A percentile compares a stretch with the other conserved stretches of the same genome.
phyloP scores from a whole-genome alignment of 2,888 invertebrate genomes.

The Lepidocyrtinus sp. region DNA sequence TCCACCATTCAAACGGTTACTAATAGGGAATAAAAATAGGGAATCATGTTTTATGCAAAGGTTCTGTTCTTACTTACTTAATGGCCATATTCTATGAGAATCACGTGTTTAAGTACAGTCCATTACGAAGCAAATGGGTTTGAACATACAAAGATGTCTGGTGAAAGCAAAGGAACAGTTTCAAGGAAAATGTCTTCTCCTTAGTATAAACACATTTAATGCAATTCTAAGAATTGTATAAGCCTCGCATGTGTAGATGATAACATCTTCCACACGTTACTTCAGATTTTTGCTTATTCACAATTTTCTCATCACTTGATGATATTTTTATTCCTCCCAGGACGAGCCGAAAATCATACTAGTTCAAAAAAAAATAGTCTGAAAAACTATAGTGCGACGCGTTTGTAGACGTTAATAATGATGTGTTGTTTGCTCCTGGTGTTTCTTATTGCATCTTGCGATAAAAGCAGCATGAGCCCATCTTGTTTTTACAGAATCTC shows the following conservation, averaged over 20 bases:
- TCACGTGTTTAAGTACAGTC: constrained; percentile 21
- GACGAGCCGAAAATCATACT: not conserved
- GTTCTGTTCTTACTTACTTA: constrained; percentile 1
- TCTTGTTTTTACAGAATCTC: not conserved
- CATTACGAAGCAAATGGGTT: constrained; percentile 12
- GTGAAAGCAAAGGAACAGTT: not conserved
- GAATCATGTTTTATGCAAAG: constrained; percentile 10
- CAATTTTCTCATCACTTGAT: constrained; percentile 12
- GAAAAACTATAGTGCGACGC: not conserved
- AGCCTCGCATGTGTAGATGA: not conserved
- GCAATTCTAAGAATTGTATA: not conserved
- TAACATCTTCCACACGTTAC: constrained; percentile 1
- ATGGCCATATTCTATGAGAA: constrained; percentile 21
- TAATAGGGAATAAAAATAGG: not conserved
- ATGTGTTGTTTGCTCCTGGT: constrained; percentile 20
- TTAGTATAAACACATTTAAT: not conserved
- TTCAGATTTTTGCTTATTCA: not conserved
- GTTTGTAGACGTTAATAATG: constrained; percentile 16
- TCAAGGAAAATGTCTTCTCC: not conserved
- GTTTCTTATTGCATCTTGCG: constrained; percentile 20
- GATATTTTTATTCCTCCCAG: constrained; percentile 17
- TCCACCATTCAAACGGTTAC: too few species aligned
- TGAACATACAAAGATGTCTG: not conserved
- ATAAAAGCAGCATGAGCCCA: constrained; percentile 20
- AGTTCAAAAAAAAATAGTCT: not conserved